Percentiles rank a stretch among this genome's conserved stretches.
Evolutionary conservation across 2,888 invertebrate genomes (phyloP).

Genomic region (Zootermopsis nevadensis): DNA sequence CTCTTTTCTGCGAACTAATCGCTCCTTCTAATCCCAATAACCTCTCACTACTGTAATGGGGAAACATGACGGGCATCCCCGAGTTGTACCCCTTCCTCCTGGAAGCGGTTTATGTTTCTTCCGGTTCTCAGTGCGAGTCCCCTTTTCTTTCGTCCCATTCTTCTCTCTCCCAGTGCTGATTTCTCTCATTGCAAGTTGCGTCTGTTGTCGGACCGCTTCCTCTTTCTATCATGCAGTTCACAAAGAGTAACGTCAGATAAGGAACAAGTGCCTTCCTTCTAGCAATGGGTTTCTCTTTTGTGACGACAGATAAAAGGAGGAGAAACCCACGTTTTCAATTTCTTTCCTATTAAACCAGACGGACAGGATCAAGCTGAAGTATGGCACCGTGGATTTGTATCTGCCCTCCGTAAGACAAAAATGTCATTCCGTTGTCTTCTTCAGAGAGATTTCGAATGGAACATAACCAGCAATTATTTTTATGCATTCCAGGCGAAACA

Average conservation of each 20-base stretch:
- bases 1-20: not conserved
- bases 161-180: not conserved
- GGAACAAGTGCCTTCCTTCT: conserved; percentile 2
- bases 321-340: not conserved
- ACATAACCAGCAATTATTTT: too few species aligned
- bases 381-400: not conserved
- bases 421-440: not conserved
- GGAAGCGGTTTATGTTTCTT: not conserved
- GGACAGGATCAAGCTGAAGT: not conserved
- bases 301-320: conserved; percentile 8
- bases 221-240: conserved; percentile 3
- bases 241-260: conserved; percentile 5
- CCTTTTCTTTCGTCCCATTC: not conserved
- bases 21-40: not conserved
- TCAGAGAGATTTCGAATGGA: not conserved
- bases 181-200: not conserved
- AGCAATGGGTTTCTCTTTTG: not conserved
- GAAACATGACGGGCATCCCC: not conserved
- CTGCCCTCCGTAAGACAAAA: not conserved
- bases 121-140: too few species aligned
- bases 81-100: not conserved
- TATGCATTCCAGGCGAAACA: too few species aligned
- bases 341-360: not conserved
- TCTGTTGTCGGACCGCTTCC: conserved; percentile 1
- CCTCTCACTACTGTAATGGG: not conserved